phyloP scores from a whole-genome alignment of 1,140 invertebrate species.

The Temnothorax longispinosus region DNA sequence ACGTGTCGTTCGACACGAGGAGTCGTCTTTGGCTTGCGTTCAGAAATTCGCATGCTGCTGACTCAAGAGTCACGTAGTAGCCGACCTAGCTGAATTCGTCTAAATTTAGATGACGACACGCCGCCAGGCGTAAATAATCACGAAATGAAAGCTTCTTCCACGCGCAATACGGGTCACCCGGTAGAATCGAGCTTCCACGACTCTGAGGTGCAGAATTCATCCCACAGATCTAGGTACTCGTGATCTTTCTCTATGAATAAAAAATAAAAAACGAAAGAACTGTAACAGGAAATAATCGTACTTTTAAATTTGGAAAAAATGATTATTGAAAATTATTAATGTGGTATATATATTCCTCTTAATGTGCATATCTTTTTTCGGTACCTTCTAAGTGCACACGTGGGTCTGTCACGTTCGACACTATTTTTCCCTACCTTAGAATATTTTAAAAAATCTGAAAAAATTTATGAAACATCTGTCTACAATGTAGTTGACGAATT shows the following conservation, averaged over 20 bases:
- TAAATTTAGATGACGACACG: conserved; percentile 49
- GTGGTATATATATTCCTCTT: not conserved
- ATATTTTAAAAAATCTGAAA: too few species aligned
- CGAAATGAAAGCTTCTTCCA: conserved; percentile 15
- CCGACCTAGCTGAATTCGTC: conserved; percentile 37
- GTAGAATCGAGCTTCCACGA: conserved; percentile 24
- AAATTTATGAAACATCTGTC: too few species aligned
- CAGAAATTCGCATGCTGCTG: conserved; percentile 49
- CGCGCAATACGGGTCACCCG: conserved; percentile 20
- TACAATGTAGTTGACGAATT: too few species aligned
- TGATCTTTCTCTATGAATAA: not conserved
- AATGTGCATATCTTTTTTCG: too few species aligned
- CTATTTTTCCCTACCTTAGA: too few species aligned
- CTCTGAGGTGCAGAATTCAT: not conserved
- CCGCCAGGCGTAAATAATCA: conserved; percentile 38
- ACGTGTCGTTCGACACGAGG: conserved; percentile 38
- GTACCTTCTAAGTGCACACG: too few species aligned
- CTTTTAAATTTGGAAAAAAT: not conserved
- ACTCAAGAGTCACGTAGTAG: conserved; percentile 51
- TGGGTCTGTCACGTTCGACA: too few species aligned
- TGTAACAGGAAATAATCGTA: not conserved
- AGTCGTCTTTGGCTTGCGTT: conserved; percentile 36
- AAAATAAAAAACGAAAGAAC: not conserved
- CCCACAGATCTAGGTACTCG: not conserved
- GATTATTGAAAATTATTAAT: not conserved